Conservation (phyloP, 2,888 invertebrate genomes). For the Seira sanloemensis region DNA sequence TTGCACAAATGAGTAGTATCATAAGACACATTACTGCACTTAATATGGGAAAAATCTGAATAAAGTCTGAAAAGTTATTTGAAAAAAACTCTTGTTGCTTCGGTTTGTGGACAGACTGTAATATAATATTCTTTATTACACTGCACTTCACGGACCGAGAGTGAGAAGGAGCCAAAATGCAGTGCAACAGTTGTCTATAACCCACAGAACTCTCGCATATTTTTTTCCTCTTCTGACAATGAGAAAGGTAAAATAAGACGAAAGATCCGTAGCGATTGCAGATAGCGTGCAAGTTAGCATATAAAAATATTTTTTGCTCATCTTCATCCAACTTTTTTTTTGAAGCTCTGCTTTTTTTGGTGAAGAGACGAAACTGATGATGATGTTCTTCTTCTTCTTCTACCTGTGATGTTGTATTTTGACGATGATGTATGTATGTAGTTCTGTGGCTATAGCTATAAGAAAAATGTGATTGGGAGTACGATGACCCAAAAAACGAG, state of each 20-base stretch:
- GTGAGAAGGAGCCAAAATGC: not conserved
- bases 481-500: constrained; percentile 71
- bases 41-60: too few species aligned
- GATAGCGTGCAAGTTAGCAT: constrained; percentile 5
- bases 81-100: too few species aligned
- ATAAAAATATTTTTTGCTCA: constrained; percentile 40
- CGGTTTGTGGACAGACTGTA: too few species aligned
- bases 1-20: too few species aligned
- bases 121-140: too few species aligned
- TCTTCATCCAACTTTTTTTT: too few species aligned
- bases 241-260: not conserved
- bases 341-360: constrained; percentile 11
- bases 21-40: too few species aligned
- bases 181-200: not conserved
- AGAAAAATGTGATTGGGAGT: constrained; percentile 66
- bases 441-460: constrained; percentile 54
- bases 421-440: constrained; percentile 42
- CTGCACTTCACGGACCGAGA: not conserved
- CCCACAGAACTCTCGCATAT: not conserved
- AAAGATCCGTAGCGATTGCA: too few species aligned
- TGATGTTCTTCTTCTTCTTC: constrained; percentile 32
- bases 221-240: not conserved
- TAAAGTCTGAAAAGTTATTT: too few species aligned
- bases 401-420: not conserved
- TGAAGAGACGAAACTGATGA: constrained; percentile 48